These are phyloP conservation scores for Bradypodion pumilum DNA, from an alignment of 2,797 vertebrate genomes.

Conservation along the genomic window DNA sequence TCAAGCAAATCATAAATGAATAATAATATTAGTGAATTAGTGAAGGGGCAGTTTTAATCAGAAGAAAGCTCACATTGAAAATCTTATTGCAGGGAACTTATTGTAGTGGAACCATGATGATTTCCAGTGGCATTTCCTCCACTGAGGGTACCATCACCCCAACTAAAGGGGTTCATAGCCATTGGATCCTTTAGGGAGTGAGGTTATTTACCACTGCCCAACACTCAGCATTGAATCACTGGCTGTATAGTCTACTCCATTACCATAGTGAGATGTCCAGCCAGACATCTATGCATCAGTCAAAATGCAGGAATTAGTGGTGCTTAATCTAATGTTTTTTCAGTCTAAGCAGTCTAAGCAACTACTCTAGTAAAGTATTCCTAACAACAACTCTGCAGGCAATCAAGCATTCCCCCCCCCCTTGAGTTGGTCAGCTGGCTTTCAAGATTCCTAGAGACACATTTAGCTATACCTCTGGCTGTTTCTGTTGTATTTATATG, in stretches of 20 bases:
- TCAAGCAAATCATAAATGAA: not conserved
- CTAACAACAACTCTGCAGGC: conserved; percentile 17
- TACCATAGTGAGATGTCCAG: too few relatives aligned
- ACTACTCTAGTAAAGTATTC: not conserved
- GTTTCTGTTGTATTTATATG: conserved; percentile 8
- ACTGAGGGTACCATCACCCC: too few relatives aligned
- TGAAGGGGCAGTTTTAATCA: not conserved
- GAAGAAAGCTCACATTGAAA: not conserved
- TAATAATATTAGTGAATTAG: not conserved
- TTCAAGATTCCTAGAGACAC: conserved; percentile 7
- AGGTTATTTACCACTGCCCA: too few relatives aligned
- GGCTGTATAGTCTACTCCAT: too few relatives aligned
- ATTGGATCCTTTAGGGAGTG: too few relatives aligned
- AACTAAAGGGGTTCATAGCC: too few relatives aligned
- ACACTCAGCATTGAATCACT: too few relatives aligned
- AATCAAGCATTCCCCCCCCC: conserved; percentile 32
- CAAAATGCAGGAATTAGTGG: not conserved
- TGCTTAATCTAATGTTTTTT: not conserved
- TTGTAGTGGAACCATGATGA: too few relatives aligned
- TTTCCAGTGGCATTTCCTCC: too few relatives aligned
- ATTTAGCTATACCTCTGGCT: conserved; percentile 1
- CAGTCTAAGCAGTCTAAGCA: not conserved
- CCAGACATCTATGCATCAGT: too few relatives aligned
- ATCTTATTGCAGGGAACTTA: not conserved
- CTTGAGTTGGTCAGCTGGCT: conserved; percentile 7